These are phyloP conservation scores for Meles meles DNA, from an alignment of 2,113 vertebrate genomes.

Conservation along the genomic window DNA sequence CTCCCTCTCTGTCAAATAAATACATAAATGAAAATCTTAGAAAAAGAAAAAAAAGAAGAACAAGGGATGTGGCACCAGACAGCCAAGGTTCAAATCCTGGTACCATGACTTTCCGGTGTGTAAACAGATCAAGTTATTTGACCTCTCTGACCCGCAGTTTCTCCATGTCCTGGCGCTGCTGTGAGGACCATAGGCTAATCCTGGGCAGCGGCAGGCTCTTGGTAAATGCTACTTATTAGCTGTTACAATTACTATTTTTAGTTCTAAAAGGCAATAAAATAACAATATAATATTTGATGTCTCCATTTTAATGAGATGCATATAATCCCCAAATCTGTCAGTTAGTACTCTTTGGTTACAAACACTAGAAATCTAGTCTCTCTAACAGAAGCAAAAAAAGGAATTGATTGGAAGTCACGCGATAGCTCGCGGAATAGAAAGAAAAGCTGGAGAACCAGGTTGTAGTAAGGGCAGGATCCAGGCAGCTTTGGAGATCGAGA, in stretches of 20 bases:
- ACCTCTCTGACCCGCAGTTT: background rate
- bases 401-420: background rate
- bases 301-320: background rate
- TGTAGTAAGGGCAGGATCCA: background rate
- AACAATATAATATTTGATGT: background rate
- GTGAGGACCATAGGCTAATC: background rate
- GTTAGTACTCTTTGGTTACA: background rate
- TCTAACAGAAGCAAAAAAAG: background rate
- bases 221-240: background rate
- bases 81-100: background rate
- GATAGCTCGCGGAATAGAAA: background rate
- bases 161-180: background rate
- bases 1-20: too few relatives aligned
- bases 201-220: background rate
- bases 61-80: background rate
- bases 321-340: background rate
- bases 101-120: background rate
- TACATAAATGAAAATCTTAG: too few relatives aligned
- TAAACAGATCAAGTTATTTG: background rate
- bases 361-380: background rate
- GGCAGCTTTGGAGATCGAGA: background rate
- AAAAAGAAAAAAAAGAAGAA: too few relatives aligned
- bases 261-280: background rate
- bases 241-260: background rate
- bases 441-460: background rate